Evolutionary conservation across 2,888 invertebrate species (phyloP).

Genomic region (Drosophila tripunctata): DNA sequence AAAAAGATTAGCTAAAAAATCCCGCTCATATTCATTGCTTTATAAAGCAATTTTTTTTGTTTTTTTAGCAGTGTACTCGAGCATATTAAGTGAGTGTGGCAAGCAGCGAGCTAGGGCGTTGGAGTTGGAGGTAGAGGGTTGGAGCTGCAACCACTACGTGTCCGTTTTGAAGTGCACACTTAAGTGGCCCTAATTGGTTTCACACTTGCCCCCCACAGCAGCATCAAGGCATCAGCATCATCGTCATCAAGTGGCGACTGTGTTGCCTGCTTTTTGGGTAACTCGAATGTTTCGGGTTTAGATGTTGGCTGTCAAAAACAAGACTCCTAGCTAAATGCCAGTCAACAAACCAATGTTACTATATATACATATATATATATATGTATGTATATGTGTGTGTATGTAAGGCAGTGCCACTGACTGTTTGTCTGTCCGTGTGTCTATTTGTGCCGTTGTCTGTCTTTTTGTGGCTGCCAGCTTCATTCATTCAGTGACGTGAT

Average conservation of each 20-base stretch:
- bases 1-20: too few relatives aligned
- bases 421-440: constrained; percentile 5
- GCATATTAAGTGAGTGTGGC: not conserved
- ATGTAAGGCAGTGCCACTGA: not conserved
- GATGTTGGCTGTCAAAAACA: constrained; percentile 70
- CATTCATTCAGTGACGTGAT: constrained; percentile 52
- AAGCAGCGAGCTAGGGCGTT: not conserved
- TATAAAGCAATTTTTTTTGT: not conserved
- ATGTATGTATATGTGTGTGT: not conserved
- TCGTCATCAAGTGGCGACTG: constrained; percentile 62
- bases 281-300: constrained; percentile 33
- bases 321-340: constrained; percentile 60
- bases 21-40: too few relatives aligned
- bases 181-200: constrained; percentile 81
- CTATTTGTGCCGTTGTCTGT: not conserved
- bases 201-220: constrained; percentile 72
- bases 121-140: not conserved
- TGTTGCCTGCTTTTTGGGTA: constrained; percentile 46
- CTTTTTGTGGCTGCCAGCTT: constrained; percentile 50
- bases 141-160: constrained; percentile 40
- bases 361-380: constrained; percentile 1
- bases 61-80: not conserved
- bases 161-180: constrained; percentile 76
- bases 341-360: constrained; percentile 45
- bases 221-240: constrained; percentile 4